Base-by-base conservation (phyloP, 1,140 invertebrate genomes). In the Drosophila equinoxialis region DNA sequence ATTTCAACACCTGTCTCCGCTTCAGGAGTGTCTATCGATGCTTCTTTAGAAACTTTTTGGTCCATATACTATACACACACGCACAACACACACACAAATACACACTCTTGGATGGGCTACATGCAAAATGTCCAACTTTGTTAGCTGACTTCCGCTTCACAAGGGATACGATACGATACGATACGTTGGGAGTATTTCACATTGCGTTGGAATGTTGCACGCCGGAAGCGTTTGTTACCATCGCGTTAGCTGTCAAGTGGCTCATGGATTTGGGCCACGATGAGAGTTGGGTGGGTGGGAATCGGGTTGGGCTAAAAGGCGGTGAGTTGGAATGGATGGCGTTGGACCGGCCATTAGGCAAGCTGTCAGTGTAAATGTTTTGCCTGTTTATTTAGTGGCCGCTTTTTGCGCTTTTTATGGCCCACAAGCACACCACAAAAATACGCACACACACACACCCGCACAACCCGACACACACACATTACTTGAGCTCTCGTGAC, bases 241-340 rank as follows among this genome's bases (percentile, higher is more conserved):
- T 72, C 79, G 79, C 83, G 62, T 82, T 73, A 81, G 69, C 70
- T 79, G 84, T 87, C 83, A 89, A 86, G 83, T 87, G 83, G 70
- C 45, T 73, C 64, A 62, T 39, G 79, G 84, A 83, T 83, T 83
- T 79, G 73, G 68, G 76, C 39, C 76, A 77, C 63, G 48, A 66
- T 51, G 61, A 76, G 74, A 60, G 61, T 6, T 20, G 45, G 42
- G 42, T 45, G 6, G 45, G 17, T 11, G 8, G 20, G 8, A 14
- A n/a, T 17, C 3, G 17, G 17, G 45, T 17, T 17, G 65, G 61
- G 55, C 60, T 58, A 76, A 75, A 61, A 41, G 33, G 39, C 63
- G 45, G 58, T 14, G 17, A 30, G 4, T n/a, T 64, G n/a, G 26
- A 23, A n/a, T 5, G 55, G 39, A 17, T 51, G 26, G 68, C 23